Percentiles rank a stretch among this genome's conserved stretches.
phyloP scores from a whole-genome alignment of 2,797 vertebrate genomes.

The Cryptoprocta ferox region DNA sequence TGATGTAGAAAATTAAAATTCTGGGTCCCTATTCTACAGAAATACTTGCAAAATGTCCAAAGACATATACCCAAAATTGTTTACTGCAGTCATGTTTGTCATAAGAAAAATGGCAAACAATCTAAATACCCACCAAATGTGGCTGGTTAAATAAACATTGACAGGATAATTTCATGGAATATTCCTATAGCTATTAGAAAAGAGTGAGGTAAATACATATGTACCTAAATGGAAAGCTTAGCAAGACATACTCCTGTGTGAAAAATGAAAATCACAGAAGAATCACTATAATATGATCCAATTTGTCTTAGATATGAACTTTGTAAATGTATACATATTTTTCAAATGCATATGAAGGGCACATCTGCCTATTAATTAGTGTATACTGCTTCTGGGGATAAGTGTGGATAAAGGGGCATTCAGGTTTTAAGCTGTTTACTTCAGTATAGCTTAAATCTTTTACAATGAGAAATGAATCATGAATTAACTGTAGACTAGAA shows the following conservation, averaged over 20 bases:
- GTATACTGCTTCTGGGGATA: not conserved
- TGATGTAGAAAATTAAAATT: conserved; percentile 24
- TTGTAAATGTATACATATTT: not conserved
- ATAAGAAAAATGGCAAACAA: not conserved
- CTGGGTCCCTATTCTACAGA: not conserved
- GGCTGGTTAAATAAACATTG: not conserved
- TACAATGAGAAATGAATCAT: conserved; percentile 7
- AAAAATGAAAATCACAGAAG: conserved; percentile 2
- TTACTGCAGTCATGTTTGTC: not conserved
- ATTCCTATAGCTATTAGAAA: not conserved
- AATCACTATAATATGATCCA: not conserved
- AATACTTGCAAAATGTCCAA: not conserved
- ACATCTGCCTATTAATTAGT: not conserved
- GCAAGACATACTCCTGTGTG: not conserved
- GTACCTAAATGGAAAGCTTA: conserved; percentile 5
- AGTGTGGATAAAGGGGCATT: not conserved
- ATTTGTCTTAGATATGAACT: not conserved
- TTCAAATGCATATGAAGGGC: not conserved
- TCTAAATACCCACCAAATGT: conserved; percentile 14
- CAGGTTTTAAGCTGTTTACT: not conserved
- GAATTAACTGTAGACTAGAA: not conserved
- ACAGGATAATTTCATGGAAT: not conserved
- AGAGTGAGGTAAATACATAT: not conserved
- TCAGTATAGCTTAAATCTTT: not conserved
- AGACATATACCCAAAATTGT: not conserved